Percentiles rank a stretch among this genome's conserved stretches.
phyloP scores from a whole-genome alignment of 2,113 vertebrate species.

The Opisthocomus hoazin region DNA sequence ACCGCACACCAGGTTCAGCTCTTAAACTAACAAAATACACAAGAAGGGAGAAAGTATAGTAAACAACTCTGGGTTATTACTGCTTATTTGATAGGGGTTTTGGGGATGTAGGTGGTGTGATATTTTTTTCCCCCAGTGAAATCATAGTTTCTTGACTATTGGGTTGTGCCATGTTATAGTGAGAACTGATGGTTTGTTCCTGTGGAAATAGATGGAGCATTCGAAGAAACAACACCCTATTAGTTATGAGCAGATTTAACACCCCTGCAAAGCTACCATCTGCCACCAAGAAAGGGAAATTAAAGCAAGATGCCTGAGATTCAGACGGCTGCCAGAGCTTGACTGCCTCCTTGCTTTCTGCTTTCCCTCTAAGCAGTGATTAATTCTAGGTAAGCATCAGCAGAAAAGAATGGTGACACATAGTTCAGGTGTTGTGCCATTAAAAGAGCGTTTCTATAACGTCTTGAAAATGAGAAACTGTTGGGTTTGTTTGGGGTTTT shows the following conservation, averaged over 20 bases:
- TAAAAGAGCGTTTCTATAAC: background rate
- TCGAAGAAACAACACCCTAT: background rate
- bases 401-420: background rate
- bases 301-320: background rate
- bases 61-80: background rate
- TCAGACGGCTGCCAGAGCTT: background rate
- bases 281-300: background rate
- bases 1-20: background rate
- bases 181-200: background rate
- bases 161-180: background rate
- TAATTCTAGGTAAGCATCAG: background rate
- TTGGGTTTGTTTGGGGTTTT: background rate
- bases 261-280: constrained; percentile 50
- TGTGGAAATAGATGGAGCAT: background rate
- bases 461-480: background rate
- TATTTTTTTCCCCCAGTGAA: background rate
- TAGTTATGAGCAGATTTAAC: constrained; percentile 24
- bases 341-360: background rate
- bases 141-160: background rate
- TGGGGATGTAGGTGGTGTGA: background rate
- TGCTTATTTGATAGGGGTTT: background rate
- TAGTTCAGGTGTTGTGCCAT: background rate
- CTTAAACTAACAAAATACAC: background rate
- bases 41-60: background rate
- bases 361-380: background rate